Percentiles rank a stretch among this genome's conserved stretches.
phyloP scores from a whole-genome alignment of 2,797 vertebrate genomes.

The Delichon dasypus region DNA sequence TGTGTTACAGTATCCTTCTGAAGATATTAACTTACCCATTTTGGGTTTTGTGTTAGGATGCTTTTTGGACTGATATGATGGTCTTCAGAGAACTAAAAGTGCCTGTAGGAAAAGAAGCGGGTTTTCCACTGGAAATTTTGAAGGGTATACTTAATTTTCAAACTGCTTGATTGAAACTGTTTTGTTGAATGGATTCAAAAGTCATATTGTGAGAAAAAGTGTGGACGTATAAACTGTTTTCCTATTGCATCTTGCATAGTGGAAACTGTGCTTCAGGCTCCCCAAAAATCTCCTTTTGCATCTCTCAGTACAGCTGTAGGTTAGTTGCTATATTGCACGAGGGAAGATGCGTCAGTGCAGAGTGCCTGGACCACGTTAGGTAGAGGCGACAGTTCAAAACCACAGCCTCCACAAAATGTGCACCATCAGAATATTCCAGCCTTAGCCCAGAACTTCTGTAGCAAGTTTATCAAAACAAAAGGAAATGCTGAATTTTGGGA shows the following conservation, averaged over 20 bases:
- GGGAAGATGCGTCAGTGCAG: background rate
- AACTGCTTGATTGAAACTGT: background rate
- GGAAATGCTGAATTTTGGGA: background rate
- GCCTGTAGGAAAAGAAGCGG: background rate
- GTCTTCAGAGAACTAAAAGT: background rate
- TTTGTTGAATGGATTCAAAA: background rate
- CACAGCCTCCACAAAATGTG: background rate
- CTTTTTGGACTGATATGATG: background rate
- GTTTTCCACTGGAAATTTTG: background rate
- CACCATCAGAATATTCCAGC: background rate
- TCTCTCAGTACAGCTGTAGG: background rate
- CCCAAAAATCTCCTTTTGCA: background rate
- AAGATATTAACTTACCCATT: background rate
- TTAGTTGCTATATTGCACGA: background rate
- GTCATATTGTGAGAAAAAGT: background rate
- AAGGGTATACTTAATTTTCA: background rate
- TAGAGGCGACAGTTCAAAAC: background rate
- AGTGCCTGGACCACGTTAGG: background rate
- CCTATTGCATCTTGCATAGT: fast-evolving
- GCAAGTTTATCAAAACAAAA: background rate
- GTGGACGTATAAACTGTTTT: background rate
- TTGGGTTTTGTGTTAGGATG: background rate
- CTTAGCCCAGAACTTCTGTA: background rate
- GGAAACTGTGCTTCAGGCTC: background rate
- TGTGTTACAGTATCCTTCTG: background rate